These are phyloP conservation scores for Patiria pectinifera DNA, from an alignment of 53 echinoderm and acorn worm genomes.

Conservation along the genomic window DNA sequence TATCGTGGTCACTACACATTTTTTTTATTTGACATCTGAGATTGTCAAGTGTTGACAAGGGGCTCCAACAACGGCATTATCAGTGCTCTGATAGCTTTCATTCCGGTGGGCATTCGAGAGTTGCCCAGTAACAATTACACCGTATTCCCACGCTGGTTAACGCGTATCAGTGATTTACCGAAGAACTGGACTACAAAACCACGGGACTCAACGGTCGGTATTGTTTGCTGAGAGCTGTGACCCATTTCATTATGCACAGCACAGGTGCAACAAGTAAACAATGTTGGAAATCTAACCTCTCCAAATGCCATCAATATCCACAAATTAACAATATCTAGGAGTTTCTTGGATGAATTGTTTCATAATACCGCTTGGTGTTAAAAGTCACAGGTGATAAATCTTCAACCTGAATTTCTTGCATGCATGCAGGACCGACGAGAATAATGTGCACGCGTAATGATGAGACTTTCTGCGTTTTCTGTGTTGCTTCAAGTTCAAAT, in stretches of 20 bases:
- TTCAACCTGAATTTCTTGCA: neutral
- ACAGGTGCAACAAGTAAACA: constrained; percentile 26
- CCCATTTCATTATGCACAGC: constrained; percentile 1
- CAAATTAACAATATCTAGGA: neutral
- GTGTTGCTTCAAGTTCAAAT: too few relatives aligned
- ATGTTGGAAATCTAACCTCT: neutral
- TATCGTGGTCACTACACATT: neutral
- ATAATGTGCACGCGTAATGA: too few relatives aligned
- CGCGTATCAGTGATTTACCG: neutral
- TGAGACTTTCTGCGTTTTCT: too few relatives aligned
- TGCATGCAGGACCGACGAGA: neutral
- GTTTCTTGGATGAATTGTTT: too few relatives aligned
- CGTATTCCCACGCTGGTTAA: neutral
- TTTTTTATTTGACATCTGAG: constrained; percentile 33
- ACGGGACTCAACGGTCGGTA: neutral
- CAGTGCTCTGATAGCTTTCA: constrained; percentile 12
- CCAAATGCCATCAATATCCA: constrained; percentile 22
- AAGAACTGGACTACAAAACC: neutral
- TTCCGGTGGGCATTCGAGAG: neutral
- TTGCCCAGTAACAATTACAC: constrained; percentile 35
- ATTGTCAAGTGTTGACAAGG: constrained; percentile 38
- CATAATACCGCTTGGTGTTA: too few relatives aligned
- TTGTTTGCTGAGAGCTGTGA: too few relatives aligned
- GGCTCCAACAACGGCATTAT: constrained; percentile 1
- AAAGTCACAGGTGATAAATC: neutral